phyloP scores from a whole-genome alignment of 2,888 invertebrate genomes.

The Maniola hyperantus region DNA sequence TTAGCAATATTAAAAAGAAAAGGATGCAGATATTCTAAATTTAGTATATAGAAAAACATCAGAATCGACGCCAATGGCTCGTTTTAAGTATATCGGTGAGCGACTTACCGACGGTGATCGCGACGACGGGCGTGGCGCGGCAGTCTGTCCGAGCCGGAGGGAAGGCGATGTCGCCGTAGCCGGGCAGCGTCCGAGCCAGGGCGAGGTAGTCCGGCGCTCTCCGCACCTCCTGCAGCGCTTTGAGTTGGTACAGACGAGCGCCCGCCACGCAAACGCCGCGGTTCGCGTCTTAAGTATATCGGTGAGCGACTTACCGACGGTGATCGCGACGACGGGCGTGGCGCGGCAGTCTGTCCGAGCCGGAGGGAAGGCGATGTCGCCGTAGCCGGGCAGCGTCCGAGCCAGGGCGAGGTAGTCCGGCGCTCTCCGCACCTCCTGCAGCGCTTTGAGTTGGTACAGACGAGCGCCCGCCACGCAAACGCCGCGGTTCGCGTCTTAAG shows the following conservation, averaged over 20 bases:
- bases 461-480: conserved; percentile 95
- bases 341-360: conserved; percentile 88
- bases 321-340: conserved; percentile 87
- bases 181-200: conserved; percentile 92
- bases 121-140: conserved; percentile 84
- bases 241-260: conserved; percentile 96
- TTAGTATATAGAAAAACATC: too few relatives aligned
- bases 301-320: conserved; percentile 80
- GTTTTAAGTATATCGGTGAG: too few relatives aligned
- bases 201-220: conserved; percentile 93
- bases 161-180: conserved; percentile 96
- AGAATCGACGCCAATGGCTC: too few relatives aligned
- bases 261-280: conserved; percentile 94
- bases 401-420: conserved; percentile 93
- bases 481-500: too few relatives aligned
- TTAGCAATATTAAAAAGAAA: too few relatives aligned
- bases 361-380: conserved; percentile 96
- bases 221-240: conserved; percentile 92
- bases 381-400: conserved; percentile 94
- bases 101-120: conserved; percentile 85
- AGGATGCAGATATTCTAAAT: too few relatives aligned
- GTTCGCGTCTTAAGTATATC: too few relatives aligned
- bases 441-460: conserved; percentile 97
- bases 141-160: conserved; percentile 95
- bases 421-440: conserved; percentile 92